Base-by-base conservation (phyloP, 2,888 invertebrate genomes). In the Protophormia terraenovae region DNA sequence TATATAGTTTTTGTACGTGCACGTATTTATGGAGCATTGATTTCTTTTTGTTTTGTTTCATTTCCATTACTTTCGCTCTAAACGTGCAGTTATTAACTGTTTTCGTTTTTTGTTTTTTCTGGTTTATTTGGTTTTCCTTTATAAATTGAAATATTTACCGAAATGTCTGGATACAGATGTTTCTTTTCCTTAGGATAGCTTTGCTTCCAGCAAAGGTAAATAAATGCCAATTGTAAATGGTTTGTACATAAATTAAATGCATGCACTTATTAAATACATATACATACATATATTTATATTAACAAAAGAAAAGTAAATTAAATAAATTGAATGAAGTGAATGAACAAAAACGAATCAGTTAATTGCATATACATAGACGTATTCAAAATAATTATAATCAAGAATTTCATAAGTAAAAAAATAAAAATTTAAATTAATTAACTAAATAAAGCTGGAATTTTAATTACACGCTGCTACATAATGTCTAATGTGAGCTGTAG, bases 1-100 rank as follows among this genome's bases (percentile, higher is more conserved):
- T 50, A 2, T 38, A 12, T 66, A 47, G 41, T 71, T 62, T 38
- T 38, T 10, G 4, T 35, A 62, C 50, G 72, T 77, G 64, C 2
- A 60, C 4, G 6, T 66, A 19, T 53, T 47, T 66, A 12, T 47
- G 41, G 22, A 41, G 67, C 58, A 60, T 22, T 41, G 3, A 22
- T 19, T 60, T 58, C 45, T 19, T 41, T 67, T 35, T 38, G n/a
- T 60, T 67, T 45, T 73, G 84, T 81, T 81, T 62, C 84, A 78
- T 50, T 84, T 73, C 81, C 84, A 69, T 84, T 84, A 84, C 84
- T 84, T 84, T 77, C 58, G 35, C 50, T 77, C 60, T 27, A 77
- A 77, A 84, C 81, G 80, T 80, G 77, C 35, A 50, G 47, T 81
- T 72, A 47, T 75, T 84, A 76, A 84, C 84, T 78, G 27, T 60